phyloP scores from a whole-genome alignment of 1,140 invertebrate species.

The Drosophila bocqueti region DNA sequence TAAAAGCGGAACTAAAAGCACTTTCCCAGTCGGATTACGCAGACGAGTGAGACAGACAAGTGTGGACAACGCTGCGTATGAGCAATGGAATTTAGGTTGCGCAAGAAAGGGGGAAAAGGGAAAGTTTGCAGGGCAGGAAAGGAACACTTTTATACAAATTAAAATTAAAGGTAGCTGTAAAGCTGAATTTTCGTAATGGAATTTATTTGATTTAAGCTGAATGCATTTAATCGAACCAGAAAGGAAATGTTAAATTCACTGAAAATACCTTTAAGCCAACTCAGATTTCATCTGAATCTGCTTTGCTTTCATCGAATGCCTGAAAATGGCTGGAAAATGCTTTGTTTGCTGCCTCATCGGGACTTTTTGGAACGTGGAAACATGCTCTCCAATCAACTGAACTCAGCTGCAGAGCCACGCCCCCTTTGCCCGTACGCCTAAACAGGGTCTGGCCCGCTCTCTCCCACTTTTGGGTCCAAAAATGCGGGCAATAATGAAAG shows the following conservation, averaged over 20 bases:
- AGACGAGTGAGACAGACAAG: not conserved
- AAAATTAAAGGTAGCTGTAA: not conserved
- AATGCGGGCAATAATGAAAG: slow-evolving; percentile 69
- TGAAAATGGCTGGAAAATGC: slow-evolving; percentile 26
- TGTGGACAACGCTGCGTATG: slow-evolving; percentile 30
- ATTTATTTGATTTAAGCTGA: not conserved
- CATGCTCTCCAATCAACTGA: slow-evolving; percentile 52
- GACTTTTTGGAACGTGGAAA: slow-evolving; percentile 24
- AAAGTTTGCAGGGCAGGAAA: not conserved
- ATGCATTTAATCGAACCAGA: not conserved
- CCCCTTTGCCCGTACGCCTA: not conserved
- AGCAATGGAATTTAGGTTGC: slow-evolving; percentile 1
- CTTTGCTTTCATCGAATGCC: slow-evolving; percentile 9
- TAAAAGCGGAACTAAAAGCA: slow-evolving; percentile 24
- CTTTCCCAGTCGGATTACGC: slow-evolving; percentile 25
- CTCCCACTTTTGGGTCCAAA: slow-evolving; percentile 21
- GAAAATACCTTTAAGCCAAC: not conserved
- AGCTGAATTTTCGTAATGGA: not conserved
- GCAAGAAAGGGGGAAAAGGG: too few species aligned
- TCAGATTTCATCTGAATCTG: not conserved
- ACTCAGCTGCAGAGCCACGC: slow-evolving; percentile 41
- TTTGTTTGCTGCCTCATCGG: slow-evolving; percentile 36
- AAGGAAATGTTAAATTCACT: not conserved
- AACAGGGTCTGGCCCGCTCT: not conserved
- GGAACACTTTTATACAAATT: not conserved